These are phyloP conservation scores for Agriopis aurantiaria DNA, from an alignment of 2,888 invertebrate genomes.

Conservation along the genomic window DNA sequence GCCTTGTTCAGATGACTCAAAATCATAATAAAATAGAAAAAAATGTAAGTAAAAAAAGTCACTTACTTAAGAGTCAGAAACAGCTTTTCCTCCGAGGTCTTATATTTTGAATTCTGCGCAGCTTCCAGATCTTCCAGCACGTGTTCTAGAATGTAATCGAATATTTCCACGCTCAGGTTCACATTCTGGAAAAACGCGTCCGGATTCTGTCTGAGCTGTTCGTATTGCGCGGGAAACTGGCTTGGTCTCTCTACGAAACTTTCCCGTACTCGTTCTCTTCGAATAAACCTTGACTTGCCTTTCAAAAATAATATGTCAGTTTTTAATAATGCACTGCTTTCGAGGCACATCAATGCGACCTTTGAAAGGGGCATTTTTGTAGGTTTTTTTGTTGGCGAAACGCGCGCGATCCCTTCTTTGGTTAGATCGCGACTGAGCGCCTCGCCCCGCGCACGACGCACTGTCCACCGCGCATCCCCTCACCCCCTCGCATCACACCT, in stretches of 20 bases:
- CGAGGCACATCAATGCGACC: conserved; percentile 38
- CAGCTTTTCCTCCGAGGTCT: conserved; percentile 38
- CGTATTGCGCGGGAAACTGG: conserved; percentile 17
- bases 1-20: too few species aligned
- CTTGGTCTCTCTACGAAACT: conserved; percentile 4
- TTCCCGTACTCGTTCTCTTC: conserved; percentile 1
- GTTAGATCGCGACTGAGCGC: conserved; percentile 23
- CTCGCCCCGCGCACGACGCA: background rate
- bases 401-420: conserved; percentile 16
- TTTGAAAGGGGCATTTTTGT: conserved; percentile 39
- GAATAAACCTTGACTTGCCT: conserved; percentile 22
- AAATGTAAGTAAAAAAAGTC: background rate
- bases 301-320: conserved; percentile 33
- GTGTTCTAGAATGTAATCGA: conserved; percentile 41
- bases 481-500: background rate
- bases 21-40: background rate
- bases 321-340: conserved; percentile 33
- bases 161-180: conserved; percentile 33
- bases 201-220: conserved; percentile 26
- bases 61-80: conserved; percentile 41
- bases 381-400: background rate
- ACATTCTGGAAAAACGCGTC: conserved; percentile 33
- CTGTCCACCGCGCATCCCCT: background rate
- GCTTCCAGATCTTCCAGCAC: conserved; percentile 28
- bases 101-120: conserved; percentile 15